These are phyloP conservation scores for Phylloscopus whistleri DNA, from an alignment of 2,113 vertebrate genomes.

Conservation along the genomic window DNA sequence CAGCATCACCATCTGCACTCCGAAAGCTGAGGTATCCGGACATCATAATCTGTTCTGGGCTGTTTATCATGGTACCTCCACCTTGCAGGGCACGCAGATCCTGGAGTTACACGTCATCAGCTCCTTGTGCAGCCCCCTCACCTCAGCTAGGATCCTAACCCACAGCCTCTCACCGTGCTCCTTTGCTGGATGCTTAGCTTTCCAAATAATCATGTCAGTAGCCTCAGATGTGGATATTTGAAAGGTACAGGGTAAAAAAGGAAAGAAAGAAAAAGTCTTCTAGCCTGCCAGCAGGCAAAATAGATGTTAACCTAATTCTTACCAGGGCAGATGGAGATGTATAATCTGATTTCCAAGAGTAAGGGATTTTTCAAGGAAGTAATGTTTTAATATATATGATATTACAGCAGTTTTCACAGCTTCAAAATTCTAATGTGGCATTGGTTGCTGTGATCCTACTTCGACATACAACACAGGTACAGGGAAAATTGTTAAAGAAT, in stretches of 20 bases:
- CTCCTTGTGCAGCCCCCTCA: neutral
- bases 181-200: neutral
- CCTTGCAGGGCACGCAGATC: fast-evolving
- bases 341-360: conserved; percentile 19
- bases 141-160: neutral
- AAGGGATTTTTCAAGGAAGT: neutral
- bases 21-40: neutral
- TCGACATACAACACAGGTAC: neutral
- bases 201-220: neutral
- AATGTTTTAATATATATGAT: neutral
- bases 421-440: neutral
- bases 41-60: neutral
- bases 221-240: neutral
- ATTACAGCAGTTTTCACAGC: neutral
- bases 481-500: neutral
- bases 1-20: conserved; percentile 32
- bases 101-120: neutral
- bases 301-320: conserved; percentile 19
- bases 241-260: fast-evolving
- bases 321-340: neutral
- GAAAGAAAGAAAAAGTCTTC: neutral
- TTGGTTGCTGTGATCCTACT: neutral
- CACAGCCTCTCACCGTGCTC: neutral
- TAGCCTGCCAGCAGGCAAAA: neutral
- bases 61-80: neutral